Evolutionary conservation across 2,888 invertebrate species (phyloP), one percentile per base, ranked within the genome.

Genomic region (Coremacera marginata): DNA sequence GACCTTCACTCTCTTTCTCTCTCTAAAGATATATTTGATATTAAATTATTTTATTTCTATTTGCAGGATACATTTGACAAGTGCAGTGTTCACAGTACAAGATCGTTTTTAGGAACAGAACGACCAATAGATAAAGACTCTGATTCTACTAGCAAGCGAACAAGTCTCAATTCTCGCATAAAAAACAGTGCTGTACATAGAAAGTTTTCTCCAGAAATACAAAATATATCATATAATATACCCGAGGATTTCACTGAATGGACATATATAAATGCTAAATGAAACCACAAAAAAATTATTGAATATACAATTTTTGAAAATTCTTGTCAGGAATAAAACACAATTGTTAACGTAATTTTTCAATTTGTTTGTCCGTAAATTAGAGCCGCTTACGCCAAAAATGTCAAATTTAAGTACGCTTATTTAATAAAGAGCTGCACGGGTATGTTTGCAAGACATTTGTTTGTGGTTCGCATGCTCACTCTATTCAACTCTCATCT

Each of bases 81-180:
- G 31, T 73, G 72, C 51, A 73, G 72, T 73, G 72, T 73, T 73
- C 72, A 73, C 62, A 73, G 72, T 51, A 73, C 62, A 51, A 73
- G 51, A 14, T 73, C 72, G 4, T 73, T 73, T 63, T n/a, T 73
- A 51, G 62, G 62, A 11, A 51, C 62, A n/a, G 72, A 73, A 49
- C 62, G 72, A 27, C n/a, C 49, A 4, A 27, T 31, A 4, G 72
- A 73, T 44, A 73, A 63, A 51, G 72, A 73, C 8, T 49, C 49
- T 7, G 72, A 73, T 49, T 22, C 62, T 31, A 52, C 19, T 16
- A 63, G 72, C 7, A 73, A 73, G 49, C 62, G 72, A 19, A 63
- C 72, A 62, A 73, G 8, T 25, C 49, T 31, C n/a, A 60, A 73
- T 51, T 27, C 72, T 62, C 72, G 72, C 14, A 25, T 49, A n/a